Base-by-base conservation (phyloP, 2,113 vertebrate species). In the Antigone vipio region DNA sequence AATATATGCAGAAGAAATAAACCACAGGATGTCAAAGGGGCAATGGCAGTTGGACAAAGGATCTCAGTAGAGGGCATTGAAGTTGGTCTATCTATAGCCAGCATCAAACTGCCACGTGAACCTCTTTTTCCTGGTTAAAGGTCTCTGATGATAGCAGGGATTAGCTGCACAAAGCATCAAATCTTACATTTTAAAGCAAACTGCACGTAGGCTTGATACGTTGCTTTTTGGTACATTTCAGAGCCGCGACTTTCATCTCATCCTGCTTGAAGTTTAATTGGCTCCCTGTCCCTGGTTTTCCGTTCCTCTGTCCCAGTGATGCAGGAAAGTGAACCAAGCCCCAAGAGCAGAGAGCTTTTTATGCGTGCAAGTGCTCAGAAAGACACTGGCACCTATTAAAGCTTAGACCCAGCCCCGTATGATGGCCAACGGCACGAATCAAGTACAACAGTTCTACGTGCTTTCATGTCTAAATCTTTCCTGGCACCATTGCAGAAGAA, bases 121-220 rank as follows among this genome's bases (percentile, higher is more conserved):
- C n/a, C 44, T 88, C 52, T 55, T 67, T 79, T 27, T 83, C 45
- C 82, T 53, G 50, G 11, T 22, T 30, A 29, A 82, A 79, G 49
- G 12, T 34, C 24, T 63, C 66, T 88, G 90, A 27, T 66, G 53
- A 45, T 11, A 60, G 66, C 78, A 82, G 62, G 89, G 47, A 47
- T 55, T 11, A 78, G 55, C 63, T 62, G 45, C 71, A 88, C 35
- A 58, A 63, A 89, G 60, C 69, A 56, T n/a, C 34, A 21, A 4
- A 82, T 8, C 58, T 21, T 29, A 1, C 4, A 16, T 75, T 82
- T 42, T 13, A 75, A 42, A 79, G 50, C 21, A 42, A 82, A 75
- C 26, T 3, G 23, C 71, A 63, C 0, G 2, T 23, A 15, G 59
- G 47, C 40, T 78, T 7, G 20, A 12, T 17, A 27, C 0, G 0